Evolutionary conservation across 37 sponge, comb jelly and placozoan species (phyloP), one percentile per base, ranked within the genome.

Genomic region (Aphrocallistes beatrix): DNA sequence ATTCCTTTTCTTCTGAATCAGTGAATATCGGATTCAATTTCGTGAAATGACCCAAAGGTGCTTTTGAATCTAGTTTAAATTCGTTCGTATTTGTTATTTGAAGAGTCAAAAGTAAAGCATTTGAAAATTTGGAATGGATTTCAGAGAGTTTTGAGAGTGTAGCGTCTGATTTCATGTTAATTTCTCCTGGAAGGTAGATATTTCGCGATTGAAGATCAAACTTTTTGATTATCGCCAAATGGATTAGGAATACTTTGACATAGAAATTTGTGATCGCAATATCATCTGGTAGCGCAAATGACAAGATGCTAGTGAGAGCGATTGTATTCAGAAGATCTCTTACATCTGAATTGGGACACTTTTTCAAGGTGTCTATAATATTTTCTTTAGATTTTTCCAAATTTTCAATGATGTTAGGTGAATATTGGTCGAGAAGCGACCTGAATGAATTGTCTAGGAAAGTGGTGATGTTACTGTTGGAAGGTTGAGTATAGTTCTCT

Each of bases 231-330:
- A 60, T 60, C 3, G 25, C 75, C 1, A 60, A 30, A 13, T 60
- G 75, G n/a, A 60, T 60, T 25, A 60, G 10, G 75, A 60, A 60
- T 19, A 60, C 75, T 60, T 60, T 60, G 75, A 60, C 75, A 60
- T 60, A 60, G 75, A 60, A 60, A 32, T 25, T 32, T 25, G 34
- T 60, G 1, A 60, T 25, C 34, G n/a, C 1, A 6, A 25, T 13
- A 32, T 13, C 32, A 32, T 13, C n/a, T n/a, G n/a, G n/a, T n/a
- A n/a, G n/a, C n/a, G n/a, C n/a, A n/a, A n/a, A n/a, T n/a, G n/a
- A n/a, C n/a, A n/a, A n/a, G n/a, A n/a, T n/a, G n/a, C n/a, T n/a
- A n/a, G n/a, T n/a, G n/a, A n/a, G n/a, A n/a, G n/a, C n/a, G n/a
- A n/a, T n/a, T n/a, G n/a, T n/a, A n/a, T n/a, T n/a, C n/a, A n/a